phyloP scores from a whole-genome alignment of 2,797 vertebrate genomes.

The Enteromius radiatus region DNA sequence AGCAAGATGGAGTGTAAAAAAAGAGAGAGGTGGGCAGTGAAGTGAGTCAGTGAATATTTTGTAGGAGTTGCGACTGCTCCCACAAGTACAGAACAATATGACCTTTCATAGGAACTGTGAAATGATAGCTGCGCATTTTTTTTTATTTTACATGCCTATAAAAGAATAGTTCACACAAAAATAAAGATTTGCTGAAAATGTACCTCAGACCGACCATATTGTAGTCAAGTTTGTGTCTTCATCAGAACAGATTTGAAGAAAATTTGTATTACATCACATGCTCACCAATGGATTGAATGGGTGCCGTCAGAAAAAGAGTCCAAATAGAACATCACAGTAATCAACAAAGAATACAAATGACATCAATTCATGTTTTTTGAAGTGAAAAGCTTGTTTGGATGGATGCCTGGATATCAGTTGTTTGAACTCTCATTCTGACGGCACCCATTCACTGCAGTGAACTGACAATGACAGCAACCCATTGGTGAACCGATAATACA shows the following conservation, averaged over 20 bases:
- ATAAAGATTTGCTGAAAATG: background rate
- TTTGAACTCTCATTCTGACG: background rate
- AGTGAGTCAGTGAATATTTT: constrained; percentile 40
- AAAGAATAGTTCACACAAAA: background rate
- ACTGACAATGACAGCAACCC: background rate
- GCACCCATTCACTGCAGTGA: background rate
- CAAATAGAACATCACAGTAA: background rate
- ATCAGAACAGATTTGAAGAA: background rate
- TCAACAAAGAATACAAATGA: background rate
- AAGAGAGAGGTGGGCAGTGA: constrained; percentile 20
- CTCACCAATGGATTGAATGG: background rate
- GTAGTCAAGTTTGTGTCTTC: background rate
- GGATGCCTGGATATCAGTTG: background rate
- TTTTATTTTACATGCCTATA: background rate
- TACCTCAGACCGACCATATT: background rate
- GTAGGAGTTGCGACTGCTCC: constrained; percentile 14
- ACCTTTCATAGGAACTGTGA: background rate
- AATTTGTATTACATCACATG: background rate
- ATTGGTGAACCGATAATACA: background rate
- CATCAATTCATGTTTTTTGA: background rate
- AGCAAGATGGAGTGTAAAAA: constrained; percentile 13
- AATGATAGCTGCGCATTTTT: background rate
- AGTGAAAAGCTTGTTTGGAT: background rate
- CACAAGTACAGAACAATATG: constrained; percentile 30
- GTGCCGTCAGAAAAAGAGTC: background rate